Evolutionary conservation across 2,113 vertebrate genomes (phyloP).

Genomic region (Corythornis vintsioides): DNA sequence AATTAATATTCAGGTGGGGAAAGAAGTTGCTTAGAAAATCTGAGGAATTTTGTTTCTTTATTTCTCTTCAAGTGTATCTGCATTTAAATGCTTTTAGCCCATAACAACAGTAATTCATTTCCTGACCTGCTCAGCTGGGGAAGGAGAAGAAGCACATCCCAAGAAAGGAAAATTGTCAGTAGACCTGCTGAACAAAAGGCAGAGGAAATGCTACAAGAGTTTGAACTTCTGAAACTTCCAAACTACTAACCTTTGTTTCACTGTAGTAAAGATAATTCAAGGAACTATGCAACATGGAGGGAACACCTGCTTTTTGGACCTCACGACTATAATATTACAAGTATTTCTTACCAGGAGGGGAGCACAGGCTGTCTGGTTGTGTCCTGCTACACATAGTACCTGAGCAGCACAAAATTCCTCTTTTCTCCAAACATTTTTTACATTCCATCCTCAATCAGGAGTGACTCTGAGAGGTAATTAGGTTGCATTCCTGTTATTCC

Average conservation of each 20-base stretch:
- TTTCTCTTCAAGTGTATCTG: neutral
- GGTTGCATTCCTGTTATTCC: conserved; percentile 8
- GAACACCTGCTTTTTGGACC: neutral
- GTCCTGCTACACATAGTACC: neutral
- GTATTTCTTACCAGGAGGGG: neutral
- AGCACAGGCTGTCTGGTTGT: neutral
- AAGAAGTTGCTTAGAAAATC: neutral
- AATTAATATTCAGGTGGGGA: neutral
- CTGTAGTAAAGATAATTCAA: neutral
- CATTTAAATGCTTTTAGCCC: neutral
- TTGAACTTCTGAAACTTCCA: neutral
- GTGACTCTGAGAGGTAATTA: neutral
- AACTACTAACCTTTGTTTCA: neutral
- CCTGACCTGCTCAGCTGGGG: neutral
- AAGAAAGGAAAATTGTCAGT: neutral
- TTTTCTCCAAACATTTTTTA: neutral
- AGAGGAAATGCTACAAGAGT: neutral
- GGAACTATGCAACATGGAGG: neutral
- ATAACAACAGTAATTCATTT: neutral
- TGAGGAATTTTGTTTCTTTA: neutral
- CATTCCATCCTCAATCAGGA: conserved; percentile 2
- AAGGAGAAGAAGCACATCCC: neutral
- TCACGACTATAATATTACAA: neutral
- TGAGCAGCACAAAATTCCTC: neutral
- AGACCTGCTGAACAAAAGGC: neutral